Base-by-base conservation (phyloP, 2,797 vertebrate genomes). In the Pachyuromys duprasi region DNA sequence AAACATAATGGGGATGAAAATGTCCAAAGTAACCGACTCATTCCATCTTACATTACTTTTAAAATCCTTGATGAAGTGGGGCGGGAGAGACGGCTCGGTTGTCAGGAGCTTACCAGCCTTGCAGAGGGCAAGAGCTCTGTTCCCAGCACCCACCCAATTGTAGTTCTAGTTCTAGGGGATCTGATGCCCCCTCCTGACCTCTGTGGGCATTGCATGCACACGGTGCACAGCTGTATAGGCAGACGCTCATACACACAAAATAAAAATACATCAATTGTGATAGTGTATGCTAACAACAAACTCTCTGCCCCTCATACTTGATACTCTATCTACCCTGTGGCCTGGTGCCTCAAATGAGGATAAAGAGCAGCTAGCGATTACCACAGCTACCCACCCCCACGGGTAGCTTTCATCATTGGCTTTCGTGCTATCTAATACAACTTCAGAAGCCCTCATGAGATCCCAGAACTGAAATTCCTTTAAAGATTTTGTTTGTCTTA, bases 281-380 rank as follows among this genome's bases (percentile, higher is more conserved):
- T 26, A 36, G 31, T 42, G 17, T 2, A 5, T 39, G 1, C 14
- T 5, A 0, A 11, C 22, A 60, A 57, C 3, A 18, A n/a, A 17
- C 86, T 28, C 45, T 81, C 72, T 28, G 45, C 31, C 53, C 12
- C 45, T 81, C 15, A 26, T 28, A 53, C 2, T 6, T 8, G 36
- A 20, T 49, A 33, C 3, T 82, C 49, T 14, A 28, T 45, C 14
- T 90, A 26, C 76, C 75, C 67, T 20, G 17, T 14, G 33, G 22
- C 49, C 49, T 33, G 13, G 14, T 22, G 8, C 24, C 57, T 70
- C 31, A 8, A 28, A 87, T 17, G 28, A n/a, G 24, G n/a, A 14
- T 2, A 3, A 28, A 22, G 3, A 90, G 7, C 79, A 62, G 24
- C 13, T 57, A 62, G 79, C 7, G 4, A 57, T 15, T 57, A 49